phyloP scores from a whole-genome alignment of 2,113 vertebrate genomes.

The Dipodomys spectabilis region DNA sequence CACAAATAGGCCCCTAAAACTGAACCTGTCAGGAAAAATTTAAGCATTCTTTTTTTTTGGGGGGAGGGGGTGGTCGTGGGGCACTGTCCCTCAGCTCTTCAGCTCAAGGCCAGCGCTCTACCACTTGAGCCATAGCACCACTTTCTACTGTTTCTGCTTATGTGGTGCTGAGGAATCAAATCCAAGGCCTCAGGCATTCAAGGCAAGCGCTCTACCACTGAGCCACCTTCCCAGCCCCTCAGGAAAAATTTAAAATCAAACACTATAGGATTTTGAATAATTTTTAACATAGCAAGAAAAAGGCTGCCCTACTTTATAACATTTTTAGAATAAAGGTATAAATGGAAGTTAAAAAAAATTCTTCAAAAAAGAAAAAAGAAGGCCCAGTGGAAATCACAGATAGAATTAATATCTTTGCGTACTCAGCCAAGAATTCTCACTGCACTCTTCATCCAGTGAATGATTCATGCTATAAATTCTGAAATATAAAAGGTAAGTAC shows the following conservation, averaged over 20 bases:
- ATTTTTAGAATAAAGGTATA: conserved; percentile 37
- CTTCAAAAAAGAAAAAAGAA: background rate
- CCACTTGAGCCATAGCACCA: too few relatives aligned
- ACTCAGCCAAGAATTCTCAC: background rate
- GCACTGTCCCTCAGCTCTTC: too few relatives aligned
- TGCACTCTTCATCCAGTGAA: background rate
- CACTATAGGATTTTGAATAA: background rate
- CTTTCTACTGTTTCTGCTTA: too few relatives aligned
- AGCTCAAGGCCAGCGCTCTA: too few relatives aligned
- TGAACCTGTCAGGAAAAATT: background rate
- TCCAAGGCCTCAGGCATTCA: too few relatives aligned
- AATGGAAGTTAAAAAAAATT: background rate
- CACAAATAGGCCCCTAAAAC: background rate
- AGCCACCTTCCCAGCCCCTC: background rate
- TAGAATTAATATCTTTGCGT: background rate
- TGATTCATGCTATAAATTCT: background rate
- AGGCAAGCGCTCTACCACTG: too few relatives aligned
- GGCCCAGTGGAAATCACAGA: background rate
- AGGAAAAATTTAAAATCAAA: background rate
- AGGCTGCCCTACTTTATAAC: background rate
- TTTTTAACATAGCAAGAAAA: background rate
- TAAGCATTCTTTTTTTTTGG: background rate
- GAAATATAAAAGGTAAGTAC: background rate
- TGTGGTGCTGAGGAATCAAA: too few relatives aligned
- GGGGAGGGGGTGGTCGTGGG: too few relatives aligned